Evolutionary conservation across 1,140 invertebrate species (phyloP).

Genomic region (Procambarus virginalis): DNA sequence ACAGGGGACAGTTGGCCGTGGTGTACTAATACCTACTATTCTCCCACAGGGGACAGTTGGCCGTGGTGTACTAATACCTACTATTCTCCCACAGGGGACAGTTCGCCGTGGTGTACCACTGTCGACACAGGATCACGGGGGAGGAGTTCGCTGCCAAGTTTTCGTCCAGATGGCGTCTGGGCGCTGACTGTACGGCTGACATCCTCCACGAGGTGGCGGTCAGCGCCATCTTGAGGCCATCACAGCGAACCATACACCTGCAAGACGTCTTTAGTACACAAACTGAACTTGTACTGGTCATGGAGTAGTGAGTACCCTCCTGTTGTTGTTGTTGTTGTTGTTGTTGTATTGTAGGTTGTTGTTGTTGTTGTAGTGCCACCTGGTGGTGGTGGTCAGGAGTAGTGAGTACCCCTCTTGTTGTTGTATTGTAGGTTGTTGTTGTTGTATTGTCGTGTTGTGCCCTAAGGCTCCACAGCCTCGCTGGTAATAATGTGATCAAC

Average conservation of each 20-base stretch:
- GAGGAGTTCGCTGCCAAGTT: constrained; percentile 84
- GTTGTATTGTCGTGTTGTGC: not conserved
- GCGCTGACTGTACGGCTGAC: constrained; percentile 80
- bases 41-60: too few species aligned
- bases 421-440: too few species aligned
- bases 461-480: too few species aligned
- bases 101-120: constrained; percentile 85
- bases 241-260: constrained; percentile 80
- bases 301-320: constrained; percentile 82
- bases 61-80: constrained; percentile 36
- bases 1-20: too few species aligned
- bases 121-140: constrained; percentile 78
- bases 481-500: too few species aligned
- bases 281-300: constrained; percentile 82
- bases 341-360: not conserved
- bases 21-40: not conserved
- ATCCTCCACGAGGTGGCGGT: constrained; percentile 82
- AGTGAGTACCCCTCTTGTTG: constrained; percentile 78
- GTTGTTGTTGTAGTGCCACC: constrained; percentile 72
- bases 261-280: constrained; percentile 84
- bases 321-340: not conserved
- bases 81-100: constrained; percentile 79
- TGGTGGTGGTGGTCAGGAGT: constrained; percentile 84
- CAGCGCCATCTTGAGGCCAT: constrained; percentile 79
- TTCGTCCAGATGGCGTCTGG: constrained; percentile 81